Evolutionary conservation across 2,797 vertebrate species (phyloP), one percentile per base, ranked within the genome.

Genomic region (Danio kyathit): DNA sequence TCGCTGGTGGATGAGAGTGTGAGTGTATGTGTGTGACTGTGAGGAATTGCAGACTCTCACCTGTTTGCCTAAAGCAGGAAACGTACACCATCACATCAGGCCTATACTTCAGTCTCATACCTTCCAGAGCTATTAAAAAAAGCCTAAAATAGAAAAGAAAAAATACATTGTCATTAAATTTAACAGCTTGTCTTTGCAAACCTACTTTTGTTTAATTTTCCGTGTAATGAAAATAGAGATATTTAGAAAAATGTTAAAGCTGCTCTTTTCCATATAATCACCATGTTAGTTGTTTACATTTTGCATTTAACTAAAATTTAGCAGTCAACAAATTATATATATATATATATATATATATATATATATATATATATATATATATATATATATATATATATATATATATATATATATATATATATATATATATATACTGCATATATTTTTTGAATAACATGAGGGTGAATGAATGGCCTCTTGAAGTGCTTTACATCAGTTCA

Each of bases 1-100:
- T 86, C 86, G 16, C 83, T 61, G 74, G 70, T 80, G 82, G 76
- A 80, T 51, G 69, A 57, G 75, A 44, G 80, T 69, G 72, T 17
- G 72, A n/a, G 49, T 11, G 63, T 59, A 63, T 76, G 76, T 64
- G 73, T 73, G 56, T 21, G 76, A 74, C 59, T 52, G 79, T 80
- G 70, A 82, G 66, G 63, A 72, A 81, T 86, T 57, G 75, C 65
- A 76, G 60, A 81, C 65, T 80, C 74, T 66, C 21, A 67, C 49
- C 69, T 82, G 77, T 84, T 84, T 84, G 85, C 71, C 83, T 83
- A 78, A 49, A 82, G 81, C 73, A 76, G 64, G 76, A 72, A 84
- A 78, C 52, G 1, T 49, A 70, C 59, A 65, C 79, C 54, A 7
- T 17, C n/a, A 12, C 51, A 76, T 46, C 12, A 11, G 57, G 54